phyloP scores from a whole-genome alignment of 1,140 invertebrate genomes.

The Globodera ellingtonae region DNA sequence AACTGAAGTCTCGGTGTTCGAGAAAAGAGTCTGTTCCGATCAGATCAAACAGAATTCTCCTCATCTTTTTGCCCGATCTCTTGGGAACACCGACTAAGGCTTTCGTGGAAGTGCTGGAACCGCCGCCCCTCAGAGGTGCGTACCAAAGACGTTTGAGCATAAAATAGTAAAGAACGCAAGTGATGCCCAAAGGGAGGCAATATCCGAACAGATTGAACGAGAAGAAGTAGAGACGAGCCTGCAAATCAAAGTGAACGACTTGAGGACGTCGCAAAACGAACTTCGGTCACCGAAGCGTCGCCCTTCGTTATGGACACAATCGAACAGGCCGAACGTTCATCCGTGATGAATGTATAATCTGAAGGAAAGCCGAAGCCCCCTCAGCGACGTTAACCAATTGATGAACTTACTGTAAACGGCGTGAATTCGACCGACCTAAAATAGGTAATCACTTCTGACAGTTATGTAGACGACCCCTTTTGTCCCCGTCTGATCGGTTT shows the following conservation, averaged over 20 bases:
- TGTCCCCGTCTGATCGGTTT: too few species aligned
- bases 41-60: too few species aligned
- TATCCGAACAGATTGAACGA: slow-evolving; percentile 69
- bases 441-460: not conserved
- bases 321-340: slow-evolving; percentile 55
- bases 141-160: slow-evolving; percentile 87
- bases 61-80: too few species aligned
- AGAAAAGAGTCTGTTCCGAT: too few species aligned
- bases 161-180: slow-evolving; percentile 84
- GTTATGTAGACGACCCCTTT: too few species aligned
- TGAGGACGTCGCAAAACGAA: slow-evolving; percentile 1
- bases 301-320: slow-evolving; percentile 59
- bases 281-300: slow-evolving; percentile 53
- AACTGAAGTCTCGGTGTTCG: too few species aligned
- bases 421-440: slow-evolving; percentile 68
- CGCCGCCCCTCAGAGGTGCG: slow-evolving; percentile 50
- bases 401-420: slow-evolving; percentile 70
- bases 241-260: slow-evolving; percentile 19
- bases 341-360: slow-evolving; percentile 67
- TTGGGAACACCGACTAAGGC: slow-evolving; percentile 8
- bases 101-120: slow-evolving; percentile 20
- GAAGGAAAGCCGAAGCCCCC: not conserved
- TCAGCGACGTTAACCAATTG: not conserved
- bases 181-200: slow-evolving; percentile 73
- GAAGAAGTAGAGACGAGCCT: slow-evolving; percentile 64